phyloP scores from a whole-genome alignment of 2,888 invertebrate species.

The Seira ritae region DNA sequence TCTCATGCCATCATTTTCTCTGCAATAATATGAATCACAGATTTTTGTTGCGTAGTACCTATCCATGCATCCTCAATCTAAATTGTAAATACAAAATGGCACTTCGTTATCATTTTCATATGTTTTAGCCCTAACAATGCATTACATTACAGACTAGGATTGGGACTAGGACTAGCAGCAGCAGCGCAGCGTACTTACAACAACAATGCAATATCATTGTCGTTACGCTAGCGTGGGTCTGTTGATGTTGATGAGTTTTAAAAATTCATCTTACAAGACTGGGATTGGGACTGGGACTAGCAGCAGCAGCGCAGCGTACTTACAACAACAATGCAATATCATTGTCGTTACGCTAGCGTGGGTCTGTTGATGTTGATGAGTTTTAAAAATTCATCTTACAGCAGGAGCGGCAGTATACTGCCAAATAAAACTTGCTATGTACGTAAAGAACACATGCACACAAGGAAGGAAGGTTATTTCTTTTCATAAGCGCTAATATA shows the following conservation, averaged over 20 bases:
- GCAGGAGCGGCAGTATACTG: too few species aligned
- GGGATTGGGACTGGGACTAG: not conserved
- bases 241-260: conserved; percentile 5
- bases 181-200: too few species aligned
- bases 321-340: conserved; percentile 8
- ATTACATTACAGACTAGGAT: not conserved
- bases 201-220: conserved; percentile 6
- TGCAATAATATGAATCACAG: conserved; percentile 4
- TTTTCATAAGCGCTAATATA: conserved; percentile 2
- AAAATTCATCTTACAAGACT: not conserved
- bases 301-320: conserved; percentile 5
- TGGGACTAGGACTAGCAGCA: not conserved
- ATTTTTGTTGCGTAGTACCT: not conserved
- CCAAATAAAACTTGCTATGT: too few species aligned
- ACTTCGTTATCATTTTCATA: not conserved
- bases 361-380: conserved; percentile 7
- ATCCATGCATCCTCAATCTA: not conserved
- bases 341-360: conserved; percentile 17
- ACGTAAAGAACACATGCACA: not conserved
- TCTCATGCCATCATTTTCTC: too few species aligned
- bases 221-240: conserved; percentile 20
- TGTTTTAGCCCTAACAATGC: not conserved
- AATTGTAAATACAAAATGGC: not conserved
- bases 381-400: not conserved
- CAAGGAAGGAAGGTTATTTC: not conserved